Conservation (phyloP, 2,113 vertebrate species). For the Lamprologus tigripictilis region DNA sequence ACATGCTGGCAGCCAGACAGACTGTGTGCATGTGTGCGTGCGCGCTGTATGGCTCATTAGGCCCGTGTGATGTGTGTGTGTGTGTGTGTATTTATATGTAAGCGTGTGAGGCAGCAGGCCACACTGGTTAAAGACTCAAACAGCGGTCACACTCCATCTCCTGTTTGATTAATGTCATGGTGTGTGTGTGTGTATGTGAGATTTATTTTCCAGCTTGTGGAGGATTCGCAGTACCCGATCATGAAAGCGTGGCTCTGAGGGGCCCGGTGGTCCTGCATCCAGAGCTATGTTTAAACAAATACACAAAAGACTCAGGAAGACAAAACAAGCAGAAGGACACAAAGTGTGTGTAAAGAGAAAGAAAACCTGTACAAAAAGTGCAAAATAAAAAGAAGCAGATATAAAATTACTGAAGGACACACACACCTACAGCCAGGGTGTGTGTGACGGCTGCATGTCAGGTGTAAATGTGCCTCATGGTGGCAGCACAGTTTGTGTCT, state of each 20-base stretch:
- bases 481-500: background rate
- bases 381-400: background rate
- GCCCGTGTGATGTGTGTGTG: background rate
- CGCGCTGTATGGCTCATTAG: constrained; percentile 3
- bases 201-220: background rate
- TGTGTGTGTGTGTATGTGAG: constrained; percentile 1
- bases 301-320: background rate
- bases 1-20: constrained; percentile 23
- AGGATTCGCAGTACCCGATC: background rate
- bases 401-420: background rate
- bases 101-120: background rate
- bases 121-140: constrained; percentile 2
- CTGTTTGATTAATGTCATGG: constrained; percentile 42
- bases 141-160: constrained; percentile 43
- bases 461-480: background rate
- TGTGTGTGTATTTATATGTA: background rate
- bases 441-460: background rate
- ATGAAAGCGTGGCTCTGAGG: background rate
- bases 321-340: background rate
- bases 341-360: background rate
- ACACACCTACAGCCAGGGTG: background rate
- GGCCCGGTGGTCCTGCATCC: background rate
- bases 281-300: background rate
- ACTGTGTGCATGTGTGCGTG: background rate
- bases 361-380: background rate